phyloP scores from a whole-genome alignment of 2,797 vertebrate genomes.

The Notolepis coatsorum region DNA sequence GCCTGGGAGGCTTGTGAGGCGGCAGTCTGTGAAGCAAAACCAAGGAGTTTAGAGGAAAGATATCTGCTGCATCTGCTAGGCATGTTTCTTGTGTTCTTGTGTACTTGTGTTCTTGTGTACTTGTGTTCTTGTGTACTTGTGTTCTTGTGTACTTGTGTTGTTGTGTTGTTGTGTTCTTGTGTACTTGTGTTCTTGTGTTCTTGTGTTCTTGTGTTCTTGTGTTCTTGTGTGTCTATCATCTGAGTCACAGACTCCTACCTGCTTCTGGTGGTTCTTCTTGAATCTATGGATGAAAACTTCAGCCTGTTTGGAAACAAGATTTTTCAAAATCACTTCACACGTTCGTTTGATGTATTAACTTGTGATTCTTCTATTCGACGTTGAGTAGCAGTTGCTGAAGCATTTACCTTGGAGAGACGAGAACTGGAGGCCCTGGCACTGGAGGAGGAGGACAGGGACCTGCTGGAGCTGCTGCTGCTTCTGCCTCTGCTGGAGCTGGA shows the following conservation, averaged over 20 bases:
- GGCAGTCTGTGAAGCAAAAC: conserved; percentile 60
- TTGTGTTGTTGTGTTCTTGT: too few relatives aligned
- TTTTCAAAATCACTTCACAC: not conserved
- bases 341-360: not conserved
- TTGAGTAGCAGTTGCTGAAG: not conserved
- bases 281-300: conserved; percentile 52
- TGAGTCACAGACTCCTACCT: conserved; percentile 48
- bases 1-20: conserved; percentile 23
- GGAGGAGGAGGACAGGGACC: conserved; percentile 18
- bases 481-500: conserved; percentile 65
- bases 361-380: not conserved
- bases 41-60: not conserved
- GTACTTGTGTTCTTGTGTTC: too few relatives aligned
- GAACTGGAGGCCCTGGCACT: conserved; percentile 40
- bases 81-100: too few relatives aligned
- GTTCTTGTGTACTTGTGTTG: too few relatives aligned
- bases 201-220: too few relatives aligned
- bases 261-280: conserved; percentile 65
- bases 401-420: conserved; percentile 55
- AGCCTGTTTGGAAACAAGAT: conserved; percentile 43
- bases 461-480: conserved; percentile 34
- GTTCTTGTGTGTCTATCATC: not conserved
- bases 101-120: too few relatives aligned
- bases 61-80: conserved; percentile 2
- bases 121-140: too few relatives aligned